Evolutionary conservation across 2,888 invertebrate species (phyloP).

Genomic region (Rhagonycha lutea): DNA sequence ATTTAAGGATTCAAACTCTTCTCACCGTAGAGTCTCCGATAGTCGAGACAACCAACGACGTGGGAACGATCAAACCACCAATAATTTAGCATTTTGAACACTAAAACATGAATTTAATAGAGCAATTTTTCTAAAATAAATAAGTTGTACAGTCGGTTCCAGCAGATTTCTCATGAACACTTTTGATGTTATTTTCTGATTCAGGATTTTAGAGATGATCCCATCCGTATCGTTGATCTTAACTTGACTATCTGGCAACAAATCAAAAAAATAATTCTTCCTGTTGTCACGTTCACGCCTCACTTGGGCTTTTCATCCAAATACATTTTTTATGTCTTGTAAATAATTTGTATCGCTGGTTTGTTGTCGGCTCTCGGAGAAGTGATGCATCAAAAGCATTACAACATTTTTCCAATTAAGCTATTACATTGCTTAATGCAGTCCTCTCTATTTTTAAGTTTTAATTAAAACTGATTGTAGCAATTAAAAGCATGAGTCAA

Average conservation of each 20-base stretch:
- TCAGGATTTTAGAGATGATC: not conserved
- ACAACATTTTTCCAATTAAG: not conserved
- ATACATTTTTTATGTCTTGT: not conserved
- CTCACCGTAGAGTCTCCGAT: no score
- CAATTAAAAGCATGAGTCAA: not conserved
- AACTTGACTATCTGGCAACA: not conserved
- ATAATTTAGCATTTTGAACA: no score
- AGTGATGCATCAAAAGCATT: not conserved
- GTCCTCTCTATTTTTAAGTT: not conserved
- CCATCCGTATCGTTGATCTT: not conserved
- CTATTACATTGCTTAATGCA: not conserved
- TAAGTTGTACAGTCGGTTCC: not conserved
- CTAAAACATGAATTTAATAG: no score
- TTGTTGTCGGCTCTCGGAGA: no score
- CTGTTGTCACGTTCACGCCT: not conserved
- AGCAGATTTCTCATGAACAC: not conserved
- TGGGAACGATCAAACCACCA: no score
- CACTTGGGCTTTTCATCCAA: not conserved
- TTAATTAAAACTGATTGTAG: not conserved
- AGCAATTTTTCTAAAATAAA: not conserved
- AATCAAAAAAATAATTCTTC: not conserved
- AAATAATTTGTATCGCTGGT: no score
- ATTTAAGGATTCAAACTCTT: no score
- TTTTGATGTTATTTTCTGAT: not conserved
- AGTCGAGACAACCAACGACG: no score